These are phyloP conservation scores for Paraescarpia echinospica DNA, from an alignment of 1,140 invertebrate genomes.

Conservation along the genomic window DNA sequence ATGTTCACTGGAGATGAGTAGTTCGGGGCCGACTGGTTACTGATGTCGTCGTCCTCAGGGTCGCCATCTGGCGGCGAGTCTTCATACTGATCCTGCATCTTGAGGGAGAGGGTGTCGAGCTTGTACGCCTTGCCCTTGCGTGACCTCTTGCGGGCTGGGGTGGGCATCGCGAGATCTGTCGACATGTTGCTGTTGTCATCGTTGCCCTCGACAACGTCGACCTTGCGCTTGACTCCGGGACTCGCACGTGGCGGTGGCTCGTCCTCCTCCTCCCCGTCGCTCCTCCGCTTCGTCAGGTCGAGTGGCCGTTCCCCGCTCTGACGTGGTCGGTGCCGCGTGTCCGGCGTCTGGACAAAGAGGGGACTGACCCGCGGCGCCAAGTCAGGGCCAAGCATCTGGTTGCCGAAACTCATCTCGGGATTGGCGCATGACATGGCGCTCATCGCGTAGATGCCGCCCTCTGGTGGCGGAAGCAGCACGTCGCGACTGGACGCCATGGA, in stretches of 20 bases:
- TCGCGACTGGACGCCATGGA: background rate
- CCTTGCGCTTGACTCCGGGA: background rate
- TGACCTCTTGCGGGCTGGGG: constrained; percentile 64
- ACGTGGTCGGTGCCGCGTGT: background rate
- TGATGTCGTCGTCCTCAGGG: background rate
- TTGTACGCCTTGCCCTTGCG: constrained; percentile 80
- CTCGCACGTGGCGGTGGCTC: background rate
- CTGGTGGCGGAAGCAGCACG: background rate
- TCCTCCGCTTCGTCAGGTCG: background rate
- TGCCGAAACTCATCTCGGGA: background rate
- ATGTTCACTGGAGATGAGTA: background rate
- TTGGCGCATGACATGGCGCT: background rate
- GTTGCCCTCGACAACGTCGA: background rate
- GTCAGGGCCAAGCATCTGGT: background rate
- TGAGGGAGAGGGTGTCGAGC: constrained; percentile 66
- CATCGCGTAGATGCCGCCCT: background rate
- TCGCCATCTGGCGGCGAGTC: constrained; percentile 19
- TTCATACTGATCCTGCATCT: constrained; percentile 51
- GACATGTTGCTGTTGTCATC: background rate
- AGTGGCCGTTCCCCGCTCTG: constrained; percentile 3
- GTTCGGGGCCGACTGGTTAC: background rate
- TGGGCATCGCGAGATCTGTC: constrained; percentile 26
- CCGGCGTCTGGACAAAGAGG: constrained; percentile 3
- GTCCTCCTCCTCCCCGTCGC: constrained; percentile 11
- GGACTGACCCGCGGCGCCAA: background rate